phyloP scores from a whole-genome alignment of 1,140 invertebrate genomes.

The Drosophila santomea region DNA sequence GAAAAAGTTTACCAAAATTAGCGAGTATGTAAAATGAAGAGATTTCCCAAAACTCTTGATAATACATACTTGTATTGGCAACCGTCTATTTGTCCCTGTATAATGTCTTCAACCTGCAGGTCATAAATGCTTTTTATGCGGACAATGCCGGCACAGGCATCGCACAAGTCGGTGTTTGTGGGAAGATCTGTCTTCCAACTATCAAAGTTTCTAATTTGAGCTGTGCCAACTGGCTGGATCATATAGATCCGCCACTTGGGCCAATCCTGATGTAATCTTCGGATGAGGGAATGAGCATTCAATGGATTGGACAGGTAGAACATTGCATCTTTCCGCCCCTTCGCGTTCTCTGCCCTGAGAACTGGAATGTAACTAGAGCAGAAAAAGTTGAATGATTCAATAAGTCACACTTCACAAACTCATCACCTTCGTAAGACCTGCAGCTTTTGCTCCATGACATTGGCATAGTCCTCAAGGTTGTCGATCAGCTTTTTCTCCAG shows the following conservation, averaged over 20 bases:
- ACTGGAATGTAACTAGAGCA: conserved; percentile 16
- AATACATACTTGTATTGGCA: too few species aligned
- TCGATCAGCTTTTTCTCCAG: conserved; percentile 93
- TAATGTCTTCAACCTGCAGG: too few species aligned
- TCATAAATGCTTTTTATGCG: too few species aligned
- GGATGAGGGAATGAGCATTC: conserved; percentile 33
- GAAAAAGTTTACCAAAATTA: too few species aligned
- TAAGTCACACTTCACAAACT: too few species aligned
- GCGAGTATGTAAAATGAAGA: too few species aligned
- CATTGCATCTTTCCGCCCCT: conserved; percentile 88
- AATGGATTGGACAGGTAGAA: too few species aligned
- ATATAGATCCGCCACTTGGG: conserved; percentile 43
- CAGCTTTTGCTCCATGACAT: conserved; percentile 60
- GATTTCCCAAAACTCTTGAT: too few species aligned
- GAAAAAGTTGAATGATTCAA: too few species aligned
- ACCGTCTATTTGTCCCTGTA: too few species aligned
- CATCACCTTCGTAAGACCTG: conserved; percentile 40
- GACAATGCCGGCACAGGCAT: too few species aligned
- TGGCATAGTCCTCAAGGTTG: conserved; percentile 92
- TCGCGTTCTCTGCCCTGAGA: conserved; percentile 88
- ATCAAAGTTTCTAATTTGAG: conserved; percentile 87
- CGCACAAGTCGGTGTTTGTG: conserved; percentile 64
- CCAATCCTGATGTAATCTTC: conserved; percentile 64
- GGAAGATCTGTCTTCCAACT: conserved; percentile 90
- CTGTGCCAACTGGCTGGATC: conserved; percentile 60